phyloP scores from a whole-genome alignment of 2,797 vertebrate species.

The Carduelis carduelis region DNA sequence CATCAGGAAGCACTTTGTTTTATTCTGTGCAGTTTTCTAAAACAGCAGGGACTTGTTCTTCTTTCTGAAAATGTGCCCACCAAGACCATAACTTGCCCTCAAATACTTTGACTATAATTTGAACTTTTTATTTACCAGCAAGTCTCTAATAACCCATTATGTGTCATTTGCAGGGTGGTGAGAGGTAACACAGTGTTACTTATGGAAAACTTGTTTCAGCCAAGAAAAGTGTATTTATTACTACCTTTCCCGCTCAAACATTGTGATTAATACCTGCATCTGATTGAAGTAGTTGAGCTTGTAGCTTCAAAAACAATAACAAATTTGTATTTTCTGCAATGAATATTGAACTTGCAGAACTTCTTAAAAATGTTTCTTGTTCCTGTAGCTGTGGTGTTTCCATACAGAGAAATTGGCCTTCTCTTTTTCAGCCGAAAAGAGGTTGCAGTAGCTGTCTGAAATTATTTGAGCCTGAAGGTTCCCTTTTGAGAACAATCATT shows the following conservation, averaged over 20 bases:
- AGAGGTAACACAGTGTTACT: neutral
- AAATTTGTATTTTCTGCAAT: neutral
- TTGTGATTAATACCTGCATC: neutral
- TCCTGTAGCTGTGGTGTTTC: neutral
- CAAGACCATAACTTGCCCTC: neutral
- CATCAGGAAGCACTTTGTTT: neutral
- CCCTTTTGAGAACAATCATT: neutral
- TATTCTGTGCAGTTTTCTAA: neutral
- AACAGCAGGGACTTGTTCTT: neutral
- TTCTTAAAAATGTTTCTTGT: neutral
- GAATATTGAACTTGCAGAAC: neutral
- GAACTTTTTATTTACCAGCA: neutral
- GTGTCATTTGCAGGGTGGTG: neutral
- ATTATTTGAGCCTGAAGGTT: neutral
- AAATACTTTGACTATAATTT: constrained; percentile 9
- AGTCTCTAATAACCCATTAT: constrained; percentile 1
- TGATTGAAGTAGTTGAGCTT: neutral
- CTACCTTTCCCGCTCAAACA: neutral
- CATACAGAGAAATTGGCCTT: neutral
- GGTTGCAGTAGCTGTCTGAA: neutral
- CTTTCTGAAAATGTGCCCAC: neutral
- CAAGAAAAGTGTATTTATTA: neutral
- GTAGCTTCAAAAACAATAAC: neutral
- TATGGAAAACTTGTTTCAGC: neutral
- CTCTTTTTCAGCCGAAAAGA: fast-evolving